phyloP scores from a whole-genome alignment of 2,888 invertebrate genomes.

The Furcula furcula region DNA sequence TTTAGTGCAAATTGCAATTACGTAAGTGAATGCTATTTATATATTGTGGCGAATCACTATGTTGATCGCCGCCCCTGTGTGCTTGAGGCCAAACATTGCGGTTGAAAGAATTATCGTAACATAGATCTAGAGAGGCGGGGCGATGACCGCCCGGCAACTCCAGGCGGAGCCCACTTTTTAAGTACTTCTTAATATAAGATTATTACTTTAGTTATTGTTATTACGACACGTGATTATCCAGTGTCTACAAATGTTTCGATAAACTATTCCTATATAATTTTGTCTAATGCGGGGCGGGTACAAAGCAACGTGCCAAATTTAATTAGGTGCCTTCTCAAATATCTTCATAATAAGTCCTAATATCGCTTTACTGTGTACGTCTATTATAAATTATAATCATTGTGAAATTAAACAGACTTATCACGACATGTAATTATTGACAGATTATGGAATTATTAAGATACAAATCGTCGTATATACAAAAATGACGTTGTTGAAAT shows the following conservation, averaged over 20 bases:
- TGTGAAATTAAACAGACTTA: too few species aligned
- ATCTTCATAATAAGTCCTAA: too few species aligned
- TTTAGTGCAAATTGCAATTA: slow-evolving; percentile 23
- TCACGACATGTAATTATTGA: too few species aligned
- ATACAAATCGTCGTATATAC: too few species aligned
- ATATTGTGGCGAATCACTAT: slow-evolving; percentile 43
- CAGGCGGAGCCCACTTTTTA: slow-evolving; percentile 41
- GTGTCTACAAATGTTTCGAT: slow-evolving; percentile 12
- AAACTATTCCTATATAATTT: too few species aligned
- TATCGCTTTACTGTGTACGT: too few species aligned
- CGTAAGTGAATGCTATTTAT: slow-evolving; percentile 26
- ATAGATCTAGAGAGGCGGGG: slow-evolving; percentile 65
- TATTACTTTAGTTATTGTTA: slow-evolving; percentile 32
- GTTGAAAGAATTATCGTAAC: slow-evolving; percentile 75
- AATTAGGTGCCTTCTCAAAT: too few species aligned
- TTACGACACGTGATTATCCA: slow-evolving; percentile 16
- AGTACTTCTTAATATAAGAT: slow-evolving; percentile 29
- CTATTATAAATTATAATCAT: too few species aligned
- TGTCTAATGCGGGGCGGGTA: too few species aligned
- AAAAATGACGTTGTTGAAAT: too few species aligned
- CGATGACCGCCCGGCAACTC: slow-evolving; percentile 59
- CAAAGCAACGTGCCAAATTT: too few species aligned
- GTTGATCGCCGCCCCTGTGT: slow-evolving; percentile 44
- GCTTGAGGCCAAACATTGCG: slow-evolving; percentile 66
- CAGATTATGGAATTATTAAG: too few species aligned